phyloP scores from a whole-genome alignment of 2,797 vertebrate genomes.

The Girardinus metallicus region DNA sequence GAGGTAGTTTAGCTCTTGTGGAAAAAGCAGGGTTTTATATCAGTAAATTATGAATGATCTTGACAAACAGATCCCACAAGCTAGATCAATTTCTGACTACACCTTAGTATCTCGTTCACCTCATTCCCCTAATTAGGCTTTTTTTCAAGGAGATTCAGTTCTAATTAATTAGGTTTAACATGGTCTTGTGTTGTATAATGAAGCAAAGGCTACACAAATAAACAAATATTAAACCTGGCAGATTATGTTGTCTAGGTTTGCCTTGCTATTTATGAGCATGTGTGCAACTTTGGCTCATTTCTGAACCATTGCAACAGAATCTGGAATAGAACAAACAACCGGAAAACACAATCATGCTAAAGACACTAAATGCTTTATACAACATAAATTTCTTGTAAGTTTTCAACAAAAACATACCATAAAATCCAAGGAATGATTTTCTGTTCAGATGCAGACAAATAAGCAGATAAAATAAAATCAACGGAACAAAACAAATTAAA shows the following conservation, averaged over 20 bases:
- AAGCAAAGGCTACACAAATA: background rate
- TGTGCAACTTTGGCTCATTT: background rate
- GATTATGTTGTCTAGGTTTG: background rate
- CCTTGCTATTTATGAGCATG: background rate
- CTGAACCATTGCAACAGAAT: background rate
- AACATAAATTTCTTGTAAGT: background rate
- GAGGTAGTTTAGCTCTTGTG: slow-evolving; percentile 21
- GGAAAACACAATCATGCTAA: background rate
- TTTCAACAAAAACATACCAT: background rate
- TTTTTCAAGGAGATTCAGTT: slow-evolving; percentile 9
- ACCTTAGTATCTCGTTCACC: slow-evolving; percentile 17
- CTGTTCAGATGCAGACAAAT: background rate
- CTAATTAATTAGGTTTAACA: slow-evolving; percentile 9
- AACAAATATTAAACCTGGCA: background rate
- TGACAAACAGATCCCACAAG: slow-evolving; percentile 34
- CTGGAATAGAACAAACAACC: background rate
- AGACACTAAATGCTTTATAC: background rate
- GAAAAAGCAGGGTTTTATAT: slow-evolving; percentile 19
- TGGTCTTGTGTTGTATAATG: slow-evolving; percentile 16
- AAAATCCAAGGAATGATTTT: background rate
- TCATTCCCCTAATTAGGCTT: slow-evolving; percentile 5
- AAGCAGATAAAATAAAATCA: background rate
- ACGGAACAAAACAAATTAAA: background rate
- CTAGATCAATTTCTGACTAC: slow-evolving; percentile 6
- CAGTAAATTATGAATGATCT: slow-evolving; percentile 38